Evolutionary conservation across 2,888 invertebrate species (phyloP), one percentile per base, ranked within the genome.

Genomic region (Diploptera punctata): DNA sequence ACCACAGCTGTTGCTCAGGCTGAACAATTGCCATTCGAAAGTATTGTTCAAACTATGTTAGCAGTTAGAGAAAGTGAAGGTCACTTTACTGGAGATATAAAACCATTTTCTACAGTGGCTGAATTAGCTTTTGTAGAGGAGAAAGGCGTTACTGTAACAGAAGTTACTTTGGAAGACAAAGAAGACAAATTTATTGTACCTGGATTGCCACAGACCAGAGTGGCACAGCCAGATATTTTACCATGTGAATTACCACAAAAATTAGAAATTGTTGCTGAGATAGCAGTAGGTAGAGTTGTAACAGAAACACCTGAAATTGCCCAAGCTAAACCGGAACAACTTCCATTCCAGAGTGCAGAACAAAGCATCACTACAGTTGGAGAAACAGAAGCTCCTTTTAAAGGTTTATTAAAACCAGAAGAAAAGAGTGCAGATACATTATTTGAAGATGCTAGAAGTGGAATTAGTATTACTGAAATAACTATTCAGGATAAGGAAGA

Each of bases 371-470:
- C 86, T 67, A 76, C 87, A 26, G 79, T 84, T 5, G 84, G 86
- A 49, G 91, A 92, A 81, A 86, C 84, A 76, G 92, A 91, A 83
- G 81, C 83, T 49, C 77, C 79, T 44, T 82, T 88, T 69, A 76
- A 78, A 38, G 78, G 83, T 73, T 72, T 78, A 38, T 74, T 75
- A 19, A 77, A 79, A 73, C 87, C 88, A 19, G 84, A 85, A 54
- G 76, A 80, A 72, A 85, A 85, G 79, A 81, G 76, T 70, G 87
- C 86, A 13, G 81, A 81, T 60, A 71, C 85, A 65, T 80, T 82
- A 44, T 77, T 88, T 19, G 81, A 80, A 68, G 78, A 79, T 9
- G 70, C 76, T 7, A 68, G 79, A 10, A 86, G 84, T 61, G 76
- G 77, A n/a, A 69, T 78, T 16, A 80, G 80, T 52, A 80, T 78